A percentile compares a stretch with the other conserved stretches of the same genome.
Evolutionary conservation across 2,797 vertebrate genomes (phyloP).

Genomic region (Carduelis carduelis): DNA sequence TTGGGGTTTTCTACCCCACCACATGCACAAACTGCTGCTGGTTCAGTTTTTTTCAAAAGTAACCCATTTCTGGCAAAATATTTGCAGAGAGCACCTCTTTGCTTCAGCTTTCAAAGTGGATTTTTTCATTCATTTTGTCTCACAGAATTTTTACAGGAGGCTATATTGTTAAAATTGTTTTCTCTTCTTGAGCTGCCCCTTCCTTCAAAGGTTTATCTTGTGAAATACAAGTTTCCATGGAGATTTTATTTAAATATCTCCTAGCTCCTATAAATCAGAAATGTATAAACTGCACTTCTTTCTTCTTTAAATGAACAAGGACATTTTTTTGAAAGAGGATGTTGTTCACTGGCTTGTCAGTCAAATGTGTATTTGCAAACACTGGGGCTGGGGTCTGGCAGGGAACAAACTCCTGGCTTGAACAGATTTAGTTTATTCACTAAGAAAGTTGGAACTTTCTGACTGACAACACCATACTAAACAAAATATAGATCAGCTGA

Average conservation of each 20-base stretch:
- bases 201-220: neutral
- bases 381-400: constrained; percentile 3
- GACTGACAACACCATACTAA: neutral
- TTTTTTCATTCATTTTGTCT: neutral
- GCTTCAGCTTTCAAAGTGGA: neutral
- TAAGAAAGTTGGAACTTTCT: neutral
- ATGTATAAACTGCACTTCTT: neutral
- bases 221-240: constrained; percentile 35
- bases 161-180: neutral
- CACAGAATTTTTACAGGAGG: neutral
- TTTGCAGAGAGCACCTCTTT: neutral
- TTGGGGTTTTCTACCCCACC: neutral
- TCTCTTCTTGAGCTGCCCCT: neutral
- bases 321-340: neutral
- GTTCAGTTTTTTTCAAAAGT: neutral
- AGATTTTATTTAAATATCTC: constrained; percentile 30
- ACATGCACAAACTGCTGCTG: neutral
- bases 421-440: constrained; percentile 21
- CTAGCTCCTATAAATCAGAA: constrained; percentile 14
- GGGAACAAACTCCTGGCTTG: neutral
- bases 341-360: constrained; percentile 28
- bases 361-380: constrained; percentile 58
- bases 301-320: neutral
- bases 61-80: neutral
- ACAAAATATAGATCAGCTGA: neutral